These are phyloP conservation scores for Drosophila lini DNA, from an alignment of 1,140 invertebrate species.

Conservation along the genomic window DNA sequence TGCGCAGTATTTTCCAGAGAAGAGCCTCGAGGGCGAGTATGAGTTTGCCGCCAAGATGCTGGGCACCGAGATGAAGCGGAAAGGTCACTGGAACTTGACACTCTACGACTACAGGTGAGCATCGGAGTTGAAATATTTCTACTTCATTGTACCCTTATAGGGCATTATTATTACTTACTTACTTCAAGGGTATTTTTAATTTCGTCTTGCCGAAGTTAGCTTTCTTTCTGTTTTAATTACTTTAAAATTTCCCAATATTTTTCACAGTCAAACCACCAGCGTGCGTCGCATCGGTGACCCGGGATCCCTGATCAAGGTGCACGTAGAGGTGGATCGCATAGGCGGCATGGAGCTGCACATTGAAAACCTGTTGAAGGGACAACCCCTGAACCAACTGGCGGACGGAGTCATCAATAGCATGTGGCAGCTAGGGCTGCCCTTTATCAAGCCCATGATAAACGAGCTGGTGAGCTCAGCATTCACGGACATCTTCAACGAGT, in stretches of 20 bases:
- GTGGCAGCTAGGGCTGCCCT: slow-evolving; percentile 91
- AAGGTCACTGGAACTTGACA: slow-evolving; percentile 90
- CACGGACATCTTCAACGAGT: slow-evolving; percentile 91
- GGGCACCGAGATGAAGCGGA: slow-evolving; percentile 86
- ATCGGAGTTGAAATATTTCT: not conserved
- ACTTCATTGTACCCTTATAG: not conserved
- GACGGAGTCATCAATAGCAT: slow-evolving; percentile 87
- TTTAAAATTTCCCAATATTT: not conserved
- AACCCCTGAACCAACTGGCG: slow-evolving; percentile 86
- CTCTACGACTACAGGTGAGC: slow-evolving; percentile 88
- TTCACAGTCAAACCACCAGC: slow-evolving; percentile 88
- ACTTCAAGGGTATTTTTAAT: too few relatives aligned
- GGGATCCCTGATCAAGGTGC: slow-evolving; percentile 86
- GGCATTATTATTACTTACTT: too few relatives aligned
- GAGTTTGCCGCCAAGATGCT: slow-evolving; percentile 88
- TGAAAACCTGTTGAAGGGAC: slow-evolving; percentile 88
- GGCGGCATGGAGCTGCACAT: slow-evolving; percentile 91
- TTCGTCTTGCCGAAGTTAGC: too few relatives aligned
- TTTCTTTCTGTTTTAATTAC: not conserved
- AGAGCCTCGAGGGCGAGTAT: slow-evolving; percentile 89
- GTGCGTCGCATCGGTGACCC: slow-evolving; percentile 86
- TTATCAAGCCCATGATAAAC: slow-evolving; percentile 90
- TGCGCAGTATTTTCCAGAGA: slow-evolving; percentile 92
- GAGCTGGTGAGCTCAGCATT: slow-evolving; percentile 92
- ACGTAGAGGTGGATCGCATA: slow-evolving; percentile 89